These are phyloP conservation scores for Tetranychus truncatus DNA, from an alignment of 2,888 invertebrate genomes.

Conservation along the genomic window DNA sequence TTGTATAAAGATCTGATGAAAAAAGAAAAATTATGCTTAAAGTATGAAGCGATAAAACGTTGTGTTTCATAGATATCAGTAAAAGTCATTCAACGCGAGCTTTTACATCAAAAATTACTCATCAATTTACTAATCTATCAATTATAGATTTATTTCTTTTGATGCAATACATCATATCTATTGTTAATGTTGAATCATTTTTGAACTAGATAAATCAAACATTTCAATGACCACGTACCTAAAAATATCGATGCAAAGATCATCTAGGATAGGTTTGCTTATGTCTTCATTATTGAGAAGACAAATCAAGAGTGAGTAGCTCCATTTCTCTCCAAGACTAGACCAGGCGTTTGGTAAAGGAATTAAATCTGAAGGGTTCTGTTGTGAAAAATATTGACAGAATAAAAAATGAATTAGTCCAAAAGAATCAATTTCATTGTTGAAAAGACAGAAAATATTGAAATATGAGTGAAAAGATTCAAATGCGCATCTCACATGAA, in stretches of 20 bases:
- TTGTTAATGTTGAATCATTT: not conserved
- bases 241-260: slow-evolving; percentile 57
- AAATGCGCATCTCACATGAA: no score
- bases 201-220: not conserved
- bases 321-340: slow-evolving; percentile 29
- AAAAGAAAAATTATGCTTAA: not conserved
- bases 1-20: not conserved
- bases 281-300: slow-evolving; percentile 70
- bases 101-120: no score
- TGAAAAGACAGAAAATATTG: not conserved
- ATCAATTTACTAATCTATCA: no score
- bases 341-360: slow-evolving; percentile 18
- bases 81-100: no score
- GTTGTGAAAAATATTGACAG: not conserved
- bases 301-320: slow-evolving; percentile 58
- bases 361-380: slow-evolving; percentile 19
- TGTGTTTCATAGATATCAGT: no score
- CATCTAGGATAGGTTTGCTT: slow-evolving; percentile 55
- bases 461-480: not conserved
- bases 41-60: no score
- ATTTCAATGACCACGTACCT: slow-evolving; percentile 18
- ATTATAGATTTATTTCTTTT: no score
- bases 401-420: no score
- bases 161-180: no score
- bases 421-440: not conserved